Evolutionary conservation across 92 coral and sea anemone species (phyloP).

Genomic region (Parazoanthus darwini): DNA sequence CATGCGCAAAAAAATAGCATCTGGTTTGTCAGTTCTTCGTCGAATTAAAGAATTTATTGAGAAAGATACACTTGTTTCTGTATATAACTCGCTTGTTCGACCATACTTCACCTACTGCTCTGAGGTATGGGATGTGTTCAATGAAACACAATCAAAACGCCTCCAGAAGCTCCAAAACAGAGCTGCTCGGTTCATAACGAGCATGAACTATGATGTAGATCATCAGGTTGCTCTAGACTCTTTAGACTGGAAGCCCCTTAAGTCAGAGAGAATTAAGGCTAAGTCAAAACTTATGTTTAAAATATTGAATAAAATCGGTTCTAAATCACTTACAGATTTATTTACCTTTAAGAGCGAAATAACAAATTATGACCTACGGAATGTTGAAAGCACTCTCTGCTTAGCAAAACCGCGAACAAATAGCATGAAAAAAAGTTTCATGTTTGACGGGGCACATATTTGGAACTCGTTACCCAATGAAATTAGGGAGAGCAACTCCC

Average conservation of each 20-base stretch:
- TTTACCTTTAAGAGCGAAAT: neutral
- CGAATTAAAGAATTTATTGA: neutral
- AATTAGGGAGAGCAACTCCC: slow-evolving; percentile 9
- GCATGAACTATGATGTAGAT: slow-evolving; percentile 38
- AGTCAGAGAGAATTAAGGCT: slow-evolving; percentile 1
- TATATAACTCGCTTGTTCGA: slow-evolving; percentile 1
- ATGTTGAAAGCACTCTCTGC: neutral
- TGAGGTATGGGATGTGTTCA: neutral
- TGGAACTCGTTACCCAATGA: slow-evolving; percentile 37
- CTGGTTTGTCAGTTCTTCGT: neutral
- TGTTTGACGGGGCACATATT: slow-evolving; percentile 34
- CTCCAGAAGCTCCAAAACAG: neutral
- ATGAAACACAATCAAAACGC: neutral
- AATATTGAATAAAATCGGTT: neutral
- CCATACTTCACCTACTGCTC: neutral
- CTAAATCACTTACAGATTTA: no score
- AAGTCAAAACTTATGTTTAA: slow-evolving; percentile 14
- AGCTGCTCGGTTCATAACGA: slow-evolving; percentile 1
- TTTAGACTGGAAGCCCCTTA: slow-evolving; percentile 28
- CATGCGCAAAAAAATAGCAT: neutral
- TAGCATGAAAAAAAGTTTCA: slow-evolving; percentile 24
- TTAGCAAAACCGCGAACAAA: slow-evolving; percentile 32
- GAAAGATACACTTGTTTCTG: neutral
- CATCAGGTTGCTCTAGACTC: slow-evolving; percentile 18
- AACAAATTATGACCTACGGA: neutral